Evolutionary conservation across 2,888 invertebrate genomes (phyloP).

Genomic region (Alsophila aescularia): DNA sequence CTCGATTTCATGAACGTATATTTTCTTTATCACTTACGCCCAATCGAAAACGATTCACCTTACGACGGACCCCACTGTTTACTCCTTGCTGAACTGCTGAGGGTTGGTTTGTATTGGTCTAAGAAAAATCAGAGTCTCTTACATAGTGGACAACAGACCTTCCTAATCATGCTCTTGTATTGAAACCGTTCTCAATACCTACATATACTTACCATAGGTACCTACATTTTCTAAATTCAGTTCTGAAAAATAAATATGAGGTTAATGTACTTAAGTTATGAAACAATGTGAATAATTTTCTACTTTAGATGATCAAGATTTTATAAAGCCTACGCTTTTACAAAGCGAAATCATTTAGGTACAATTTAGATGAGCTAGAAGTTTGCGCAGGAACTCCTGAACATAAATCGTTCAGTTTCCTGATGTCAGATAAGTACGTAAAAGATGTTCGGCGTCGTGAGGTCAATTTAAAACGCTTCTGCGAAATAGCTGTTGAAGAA

Average conservation of each 20-base stretch:
- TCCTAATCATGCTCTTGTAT: too few species aligned
- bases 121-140: too few species aligned
- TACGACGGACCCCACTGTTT: slow-evolving; percentile 40
- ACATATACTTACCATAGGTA: too few species aligned
- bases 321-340: neutral
- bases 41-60: slow-evolving; percentile 28
- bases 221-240: too few species aligned
- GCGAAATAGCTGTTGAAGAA: neutral
- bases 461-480: slow-evolving; percentile 1
- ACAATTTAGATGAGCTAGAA: slow-evolving; percentile 12
- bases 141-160: too few species aligned
- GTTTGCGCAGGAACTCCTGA: slow-evolving; percentile 12
- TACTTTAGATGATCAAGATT: too few species aligned
- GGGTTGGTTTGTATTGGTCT: too few species aligned
- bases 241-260: too few species aligned
- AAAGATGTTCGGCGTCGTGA: slow-evolving; percentile 12
- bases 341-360: neutral
- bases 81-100: slow-evolving; percentile 41
- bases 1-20: slow-evolving; percentile 48
- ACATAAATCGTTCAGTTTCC: slow-evolving; percentile 22
- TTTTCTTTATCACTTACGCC: slow-evolving; percentile 60
- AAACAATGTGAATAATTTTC: too few species aligned
- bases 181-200: too few species aligned
- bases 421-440: slow-evolving; percentile 17
- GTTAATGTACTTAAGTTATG: too few species aligned